Percentiles rank a stretch among this genome's conserved stretches.
These are phyloP conservation scores for Discoglossus pictus DNA, from an alignment of 2,797 vertebrate genomes.

Conservation along the genomic window DNA sequence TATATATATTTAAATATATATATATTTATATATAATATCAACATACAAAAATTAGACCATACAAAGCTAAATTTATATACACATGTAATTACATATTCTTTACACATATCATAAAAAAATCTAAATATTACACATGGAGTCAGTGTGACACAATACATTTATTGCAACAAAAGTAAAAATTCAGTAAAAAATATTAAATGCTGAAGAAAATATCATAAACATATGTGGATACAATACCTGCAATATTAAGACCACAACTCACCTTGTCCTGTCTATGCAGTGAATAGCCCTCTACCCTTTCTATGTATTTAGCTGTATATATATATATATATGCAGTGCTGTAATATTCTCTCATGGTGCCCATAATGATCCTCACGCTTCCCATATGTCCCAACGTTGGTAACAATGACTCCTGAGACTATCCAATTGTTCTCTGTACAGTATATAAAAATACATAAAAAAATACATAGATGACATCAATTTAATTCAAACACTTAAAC, in stretches of 20 bases:
- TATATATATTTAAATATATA: conserved; percentile 56
- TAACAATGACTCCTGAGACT: conserved; percentile 66
- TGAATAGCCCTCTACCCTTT: conserved; percentile 27
- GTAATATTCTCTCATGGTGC: conserved; percentile 15
- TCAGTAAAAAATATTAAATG: too few relatives aligned
- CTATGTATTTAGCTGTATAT: conserved; percentile 38
- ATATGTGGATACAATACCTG: too few relatives aligned
- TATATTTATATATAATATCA: background rate
- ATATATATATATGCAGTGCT: conserved; percentile 31
- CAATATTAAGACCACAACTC: conserved; percentile 31
- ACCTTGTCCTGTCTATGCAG: conserved; percentile 38
- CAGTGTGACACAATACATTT: too few relatives aligned
- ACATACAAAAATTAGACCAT: too few relatives aligned
- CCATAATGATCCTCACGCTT: conserved; percentile 59
- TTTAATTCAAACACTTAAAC: conserved; percentile 20
- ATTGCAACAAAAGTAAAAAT: too few relatives aligned
- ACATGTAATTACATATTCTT: too few relatives aligned
- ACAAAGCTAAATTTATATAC: too few relatives aligned
- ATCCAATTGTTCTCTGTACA: conserved; percentile 61
- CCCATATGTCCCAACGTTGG: conserved; percentile 62
- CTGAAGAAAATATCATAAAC: too few relatives aligned
- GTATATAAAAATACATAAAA: conserved; percentile 41
- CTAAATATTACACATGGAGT: too few relatives aligned
- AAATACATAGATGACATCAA: conserved; percentile 35
- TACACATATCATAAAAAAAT: too few relatives aligned